These are phyloP conservation scores for Anguilla obscura DNA, from an alignment of 2,797 vertebrate species.

Conservation along the genomic window DNA sequence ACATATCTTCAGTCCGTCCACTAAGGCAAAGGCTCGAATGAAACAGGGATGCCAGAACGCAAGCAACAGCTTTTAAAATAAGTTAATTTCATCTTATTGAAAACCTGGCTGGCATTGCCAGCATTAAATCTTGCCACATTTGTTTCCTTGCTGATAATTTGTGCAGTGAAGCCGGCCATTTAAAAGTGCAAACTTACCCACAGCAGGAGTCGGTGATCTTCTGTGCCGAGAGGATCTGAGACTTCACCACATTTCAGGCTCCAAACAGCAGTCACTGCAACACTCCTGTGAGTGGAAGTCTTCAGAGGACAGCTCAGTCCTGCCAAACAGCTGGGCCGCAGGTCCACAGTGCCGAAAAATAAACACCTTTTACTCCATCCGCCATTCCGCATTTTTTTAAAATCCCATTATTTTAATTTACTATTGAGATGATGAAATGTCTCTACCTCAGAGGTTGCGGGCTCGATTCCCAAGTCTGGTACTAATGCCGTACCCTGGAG, in stretches of 20 bases:
- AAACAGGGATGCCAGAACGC: neutral
- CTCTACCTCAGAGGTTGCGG: slow-evolving; percentile 17
- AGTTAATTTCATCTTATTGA: neutral
- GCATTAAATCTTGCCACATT: neutral
- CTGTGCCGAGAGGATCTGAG: neutral
- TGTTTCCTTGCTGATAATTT: neutral
- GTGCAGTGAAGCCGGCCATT: neutral
- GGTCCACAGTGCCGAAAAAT: slow-evolving; percentile 44
- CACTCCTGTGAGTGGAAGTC: slow-evolving; percentile 47
- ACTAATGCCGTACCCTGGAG: neutral
- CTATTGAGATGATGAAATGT: slow-evolving; percentile 46
- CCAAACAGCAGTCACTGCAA: slow-evolving; percentile 43
- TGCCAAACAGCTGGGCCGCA: slow-evolving; percentile 49
- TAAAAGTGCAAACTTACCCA: neutral
- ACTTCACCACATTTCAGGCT: slow-evolving; percentile 41
- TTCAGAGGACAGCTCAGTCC: slow-evolving; percentile 44
- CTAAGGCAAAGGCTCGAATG: neutral
- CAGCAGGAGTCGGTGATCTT: neutral
- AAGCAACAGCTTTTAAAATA: neutral
- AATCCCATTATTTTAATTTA: slow-evolving; percentile 26
- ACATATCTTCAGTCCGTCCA: neutral
- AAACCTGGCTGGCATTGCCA: neutral
- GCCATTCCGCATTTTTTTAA: slow-evolving; percentile 25
- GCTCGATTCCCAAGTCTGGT: neutral
- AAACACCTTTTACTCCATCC: slow-evolving; percentile 42